phyloP scores from a whole-genome alignment of 2,888 invertebrate genomes.

The Heliothis peltigera region DNA sequence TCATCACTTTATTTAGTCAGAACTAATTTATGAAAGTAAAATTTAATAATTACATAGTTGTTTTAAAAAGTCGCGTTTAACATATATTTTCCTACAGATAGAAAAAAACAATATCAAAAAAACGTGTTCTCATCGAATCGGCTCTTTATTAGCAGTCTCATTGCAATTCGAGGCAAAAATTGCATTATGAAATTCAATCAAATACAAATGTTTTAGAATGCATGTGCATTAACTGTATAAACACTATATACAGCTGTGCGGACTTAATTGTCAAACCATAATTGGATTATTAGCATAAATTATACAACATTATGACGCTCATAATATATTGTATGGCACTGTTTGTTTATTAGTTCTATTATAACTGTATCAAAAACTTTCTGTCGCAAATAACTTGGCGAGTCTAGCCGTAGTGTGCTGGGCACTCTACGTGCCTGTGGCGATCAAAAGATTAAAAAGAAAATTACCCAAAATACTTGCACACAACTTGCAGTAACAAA shows the following conservation, averaged over 20 bases:
- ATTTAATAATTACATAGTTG: too few relatives aligned
- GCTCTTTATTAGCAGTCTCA: background rate
- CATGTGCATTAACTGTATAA: slow-evolving; percentile 12
- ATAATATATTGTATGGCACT: slow-evolving; percentile 10
- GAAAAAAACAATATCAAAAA: too few relatives aligned
- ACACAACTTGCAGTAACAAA: slow-evolving; percentile 35
- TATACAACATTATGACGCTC: slow-evolving; percentile 13
- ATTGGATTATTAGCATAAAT: slow-evolving; percentile 44
- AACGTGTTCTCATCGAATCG: too few relatives aligned
- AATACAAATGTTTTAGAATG: slow-evolving; percentile 25
- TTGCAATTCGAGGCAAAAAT: background rate
- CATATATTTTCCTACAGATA: too few relatives aligned
- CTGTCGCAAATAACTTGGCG: background rate
- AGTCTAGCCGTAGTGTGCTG: too few relatives aligned
- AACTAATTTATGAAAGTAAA: too few relatives aligned
- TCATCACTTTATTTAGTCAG: too few relatives aligned
- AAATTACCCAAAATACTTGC: slow-evolving; percentile 19
- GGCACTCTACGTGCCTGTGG: too few relatives aligned
- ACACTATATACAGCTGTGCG: slow-evolving; percentile 11
- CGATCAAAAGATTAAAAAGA: too few relatives aligned
- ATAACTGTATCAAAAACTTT: slow-evolving; percentile 14
- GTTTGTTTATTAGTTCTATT: slow-evolving; percentile 14
- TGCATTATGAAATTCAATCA: slow-evolving; percentile 4
- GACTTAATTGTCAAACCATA: slow-evolving; percentile 32
- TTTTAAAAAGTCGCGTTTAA: too few relatives aligned